Base-by-base conservation (phyloP, 2,888 invertebrate species). In the Hirtodrosophila confusa region DNA sequence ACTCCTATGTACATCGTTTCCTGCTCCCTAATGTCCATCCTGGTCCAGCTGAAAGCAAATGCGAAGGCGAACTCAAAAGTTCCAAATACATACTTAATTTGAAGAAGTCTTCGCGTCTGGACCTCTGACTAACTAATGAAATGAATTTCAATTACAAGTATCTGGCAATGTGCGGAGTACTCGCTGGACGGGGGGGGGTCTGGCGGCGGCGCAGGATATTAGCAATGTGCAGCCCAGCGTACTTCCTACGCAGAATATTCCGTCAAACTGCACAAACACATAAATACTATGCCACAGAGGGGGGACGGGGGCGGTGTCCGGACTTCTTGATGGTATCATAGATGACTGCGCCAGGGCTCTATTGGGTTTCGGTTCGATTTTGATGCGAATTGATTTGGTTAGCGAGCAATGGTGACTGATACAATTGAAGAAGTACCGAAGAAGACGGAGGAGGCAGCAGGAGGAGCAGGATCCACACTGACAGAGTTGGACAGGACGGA, bases 341-440 rank as follows among this genome's bases (percentile, higher is more conserved):
- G 74, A 73, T 74, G 72, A 71, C 48, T 68, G 73, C 58, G 60
- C 29, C 44, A 36, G 48, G 49, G 56, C 50, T 70, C 53, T 68
- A 63, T 68, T 83, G 75, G 70, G 65, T 73, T 75, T 78, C 47
- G 67, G 69, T 62, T 58, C 63, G 79, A 77, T 65, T 78, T 78
- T 68, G 80, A 83, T 80, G 75, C 69, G 84, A 84, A 82, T 82
- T 82, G 84, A 82, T 82, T 82, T 82, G 82, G 82, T 83, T 83
- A 79, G 66, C 69, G 64, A 65, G 68, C 64, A 64, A 70, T 68
- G 79, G 64, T 53, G 75, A 73, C 65, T 73, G 73, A 73, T 73
- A 73, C 73, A 73, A 73, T 66, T 69, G 69, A 37, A 57, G 65
- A 49, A 45, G 55, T 37, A 35, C 63, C 7, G 10, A 24, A 31